Evolutionary conservation across 2,888 invertebrate genomes (phyloP).

Genomic region (Rutpela maculata): DNA sequence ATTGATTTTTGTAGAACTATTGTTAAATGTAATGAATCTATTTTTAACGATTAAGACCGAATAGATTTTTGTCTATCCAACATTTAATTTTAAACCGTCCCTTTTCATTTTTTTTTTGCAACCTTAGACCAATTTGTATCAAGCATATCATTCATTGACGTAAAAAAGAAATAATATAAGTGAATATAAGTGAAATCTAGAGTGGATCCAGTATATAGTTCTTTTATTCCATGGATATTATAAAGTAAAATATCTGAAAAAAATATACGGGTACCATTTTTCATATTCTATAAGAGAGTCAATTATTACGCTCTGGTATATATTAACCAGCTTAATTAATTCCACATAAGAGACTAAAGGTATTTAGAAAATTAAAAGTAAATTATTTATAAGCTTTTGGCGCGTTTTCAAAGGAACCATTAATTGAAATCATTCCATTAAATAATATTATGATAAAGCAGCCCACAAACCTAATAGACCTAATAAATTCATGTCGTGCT

Average conservation of each 20-base stretch:
- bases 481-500: constrained; percentile 38
- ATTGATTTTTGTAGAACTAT: no score
- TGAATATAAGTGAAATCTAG: no score
- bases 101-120: background rate
- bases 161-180: no score
- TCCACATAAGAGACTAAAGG: background rate
- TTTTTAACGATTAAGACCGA: background rate
- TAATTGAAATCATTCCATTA: constrained; percentile 19
- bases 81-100: background rate
- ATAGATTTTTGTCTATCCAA: no score
- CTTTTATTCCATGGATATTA: no score
- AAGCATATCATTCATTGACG: no score
- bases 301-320: no score
- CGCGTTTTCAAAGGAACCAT: background rate
- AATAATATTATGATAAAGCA: background rate
- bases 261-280: no score
- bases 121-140: background rate
- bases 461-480: constrained; percentile 8
- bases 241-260: no score
- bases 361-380: background rate
- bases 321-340: background rate
- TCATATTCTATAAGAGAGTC: no score
- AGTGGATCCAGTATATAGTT: no score
- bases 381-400: constrained; percentile 12
- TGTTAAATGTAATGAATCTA: no score